phyloP scores from a whole-genome alignment of 2,888 invertebrate species.

The Drosophila paramelanica region DNA sequence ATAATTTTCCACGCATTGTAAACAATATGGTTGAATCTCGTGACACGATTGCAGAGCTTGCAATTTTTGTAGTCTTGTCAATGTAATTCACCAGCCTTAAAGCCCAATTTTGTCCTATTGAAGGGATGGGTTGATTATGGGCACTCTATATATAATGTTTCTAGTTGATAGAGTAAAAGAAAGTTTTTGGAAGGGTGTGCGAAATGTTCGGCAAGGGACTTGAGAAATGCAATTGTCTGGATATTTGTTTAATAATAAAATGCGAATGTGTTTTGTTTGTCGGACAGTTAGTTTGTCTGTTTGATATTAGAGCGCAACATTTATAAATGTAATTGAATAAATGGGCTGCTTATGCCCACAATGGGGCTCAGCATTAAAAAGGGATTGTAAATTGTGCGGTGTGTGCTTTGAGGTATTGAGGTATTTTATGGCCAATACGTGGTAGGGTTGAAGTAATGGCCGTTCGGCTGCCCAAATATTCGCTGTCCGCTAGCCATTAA shows the following conservation, averaged over 20 bases:
- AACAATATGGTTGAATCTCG: too few relatives aligned
- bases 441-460: conserved; percentile 65
- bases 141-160: conserved; percentile 50
- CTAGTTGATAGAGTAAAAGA: conserved; percentile 22
- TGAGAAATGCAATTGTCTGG: conserved; percentile 49
- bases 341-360: conserved; percentile 68
- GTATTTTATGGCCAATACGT: conserved; percentile 30
- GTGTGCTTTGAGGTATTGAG: conserved; percentile 14
- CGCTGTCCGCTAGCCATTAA: conserved; percentile 66
- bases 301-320: conserved; percentile 65
- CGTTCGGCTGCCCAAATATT: conserved; percentile 32
- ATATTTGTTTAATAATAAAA: conserved; percentile 58
- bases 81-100: conserved; percentile 30
- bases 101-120: conserved; percentile 2
- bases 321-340: conserved; percentile 77
- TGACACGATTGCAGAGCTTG: background rate
- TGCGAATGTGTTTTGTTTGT: conserved; percentile 40
- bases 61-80: conserved; percentile 7
- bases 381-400: conserved; percentile 16
- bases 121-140: conserved; percentile 44
- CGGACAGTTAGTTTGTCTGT: conserved; percentile 28
- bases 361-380: conserved; percentile 4
- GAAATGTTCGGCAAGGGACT: conserved; percentile 4
- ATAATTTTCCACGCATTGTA: too few relatives aligned
- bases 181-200: background rate